Conservation (phyloP, 1,140 invertebrate species). For the Philopotamus ludificatus region DNA sequence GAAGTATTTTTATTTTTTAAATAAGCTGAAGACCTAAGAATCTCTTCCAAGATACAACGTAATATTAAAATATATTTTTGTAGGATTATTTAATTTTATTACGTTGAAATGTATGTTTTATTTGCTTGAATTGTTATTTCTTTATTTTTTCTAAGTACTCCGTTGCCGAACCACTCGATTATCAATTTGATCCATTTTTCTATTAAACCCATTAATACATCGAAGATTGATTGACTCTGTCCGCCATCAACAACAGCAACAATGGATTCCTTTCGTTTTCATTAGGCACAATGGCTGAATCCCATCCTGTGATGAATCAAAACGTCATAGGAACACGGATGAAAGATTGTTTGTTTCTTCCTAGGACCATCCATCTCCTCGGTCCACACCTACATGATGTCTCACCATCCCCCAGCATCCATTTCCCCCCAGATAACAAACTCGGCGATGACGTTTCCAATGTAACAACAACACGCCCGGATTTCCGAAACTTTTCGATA, state of each 20-base stretch:
- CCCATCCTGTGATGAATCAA: background rate
- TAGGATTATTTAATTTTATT: no score
- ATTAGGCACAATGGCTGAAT: background rate
- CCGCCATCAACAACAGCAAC: background rate
- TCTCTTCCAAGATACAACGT: no score
- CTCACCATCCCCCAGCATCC: background rate
- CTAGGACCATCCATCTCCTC: background rate
- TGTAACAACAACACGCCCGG: background rate
- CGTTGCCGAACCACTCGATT: no score
- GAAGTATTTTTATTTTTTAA: no score
- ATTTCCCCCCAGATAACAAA: constrained; percentile 11
- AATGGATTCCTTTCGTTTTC: background rate
- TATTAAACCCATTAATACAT: background rate
- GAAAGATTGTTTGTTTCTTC: constrained; percentile 2
- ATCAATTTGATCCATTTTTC: background rate
- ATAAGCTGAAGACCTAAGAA: no score
- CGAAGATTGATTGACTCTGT: background rate
- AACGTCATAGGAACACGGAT: background rate
- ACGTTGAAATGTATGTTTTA: no score
- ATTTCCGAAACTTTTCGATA: background rate
- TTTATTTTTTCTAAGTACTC: no score
- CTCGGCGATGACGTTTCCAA: constrained; percentile 2
- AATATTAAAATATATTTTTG: no score
- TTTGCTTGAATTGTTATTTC: no score
- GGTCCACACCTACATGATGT: background rate